A percentile compares a stretch with the other conserved stretches of the same genome.
Conservation (phyloP, 1,140 invertebrate genomes). For the Heliothis subflexa region DNA sequence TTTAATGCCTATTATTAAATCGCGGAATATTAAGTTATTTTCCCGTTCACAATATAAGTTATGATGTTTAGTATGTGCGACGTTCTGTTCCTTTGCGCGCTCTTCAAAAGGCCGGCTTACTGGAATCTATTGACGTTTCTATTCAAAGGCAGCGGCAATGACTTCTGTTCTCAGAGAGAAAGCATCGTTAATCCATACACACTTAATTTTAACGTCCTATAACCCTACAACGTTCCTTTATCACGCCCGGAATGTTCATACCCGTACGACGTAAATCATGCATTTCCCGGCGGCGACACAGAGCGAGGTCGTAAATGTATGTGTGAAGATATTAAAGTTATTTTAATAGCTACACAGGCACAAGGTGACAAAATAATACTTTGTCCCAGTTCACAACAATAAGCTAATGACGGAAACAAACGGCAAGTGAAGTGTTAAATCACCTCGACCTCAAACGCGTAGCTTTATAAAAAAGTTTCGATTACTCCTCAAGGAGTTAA, state of each 20-base stretch:
- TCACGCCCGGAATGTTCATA: not conserved
- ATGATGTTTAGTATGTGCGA: conserved; percentile 8
- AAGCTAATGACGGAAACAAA: conserved; percentile 25
- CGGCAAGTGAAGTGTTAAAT: conserved; percentile 2
- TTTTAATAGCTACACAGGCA: conserved; percentile 35
- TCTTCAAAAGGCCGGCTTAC: conserved; percentile 19
- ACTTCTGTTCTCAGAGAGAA: conserved; percentile 16
- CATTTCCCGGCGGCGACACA: conserved; percentile 43
- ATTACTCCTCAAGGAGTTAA: conserved; percentile 3
- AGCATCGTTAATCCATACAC: conserved; percentile 1
- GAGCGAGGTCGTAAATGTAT: conserved; percentile 55
- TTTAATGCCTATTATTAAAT: no score
- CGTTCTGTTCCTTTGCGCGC: not conserved
- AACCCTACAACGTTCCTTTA: conserved; percentile 4
- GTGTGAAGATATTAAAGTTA: conserved; percentile 47
- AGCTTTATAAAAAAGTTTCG: conserved; percentile 16
- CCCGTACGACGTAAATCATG: conserved; percentile 47
- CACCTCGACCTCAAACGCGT: conserved; percentile 6
- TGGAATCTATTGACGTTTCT: conserved; percentile 3
- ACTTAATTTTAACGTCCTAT: conserved; percentile 1
- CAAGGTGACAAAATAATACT: conserved; percentile 42
- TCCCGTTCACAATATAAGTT: not conserved
- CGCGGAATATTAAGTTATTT: not conserved
- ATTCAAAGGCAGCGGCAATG: not conserved
- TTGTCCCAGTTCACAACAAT: conserved; percentile 39